Evolutionary conservation across 2,888 invertebrate genomes (phyloP).

Genomic region (Cyclophora punctaria): DNA sequence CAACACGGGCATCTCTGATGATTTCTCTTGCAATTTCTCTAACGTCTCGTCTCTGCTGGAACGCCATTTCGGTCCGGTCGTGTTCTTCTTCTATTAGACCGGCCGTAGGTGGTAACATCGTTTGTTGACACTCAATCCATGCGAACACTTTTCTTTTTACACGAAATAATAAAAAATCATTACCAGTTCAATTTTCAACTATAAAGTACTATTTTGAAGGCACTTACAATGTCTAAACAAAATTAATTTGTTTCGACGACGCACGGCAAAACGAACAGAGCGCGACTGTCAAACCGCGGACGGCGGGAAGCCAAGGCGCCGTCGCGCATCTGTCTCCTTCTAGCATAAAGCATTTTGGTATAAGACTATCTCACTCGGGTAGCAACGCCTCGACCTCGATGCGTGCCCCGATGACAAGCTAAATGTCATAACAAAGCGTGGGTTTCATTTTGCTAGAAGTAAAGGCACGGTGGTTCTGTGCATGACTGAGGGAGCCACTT

Average conservation of each 20-base stretch:
- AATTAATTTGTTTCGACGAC: constrained; percentile 44
- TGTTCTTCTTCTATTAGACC: constrained; percentile 65
- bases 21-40: constrained; percentile 65
- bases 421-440: constrained; percentile 72
- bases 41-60: constrained; percentile 64
- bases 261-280: constrained; percentile 58
- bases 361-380: constrained; percentile 34
- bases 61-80: constrained; percentile 69
- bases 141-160: constrained; percentile 37
- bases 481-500: no score
- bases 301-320: constrained; percentile 68
- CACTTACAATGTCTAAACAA: constrained; percentile 31
- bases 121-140: constrained; percentile 58
- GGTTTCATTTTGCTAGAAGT: constrained; percentile 19
- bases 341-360: constrained; percentile 20
- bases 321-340: constrained; percentile 52
- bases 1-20: constrained; percentile 60
- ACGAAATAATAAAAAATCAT: constrained; percentile 36
- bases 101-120: constrained; percentile 71
- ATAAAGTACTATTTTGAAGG: constrained; percentile 18
- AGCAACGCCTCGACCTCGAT: constrained; percentile 52
- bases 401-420: constrained; percentile 23
- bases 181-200: constrained; percentile 19
- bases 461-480: no score
- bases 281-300: constrained; percentile 63